A percentile compares a stretch with the other conserved stretches of the same genome.
Evolutionary conservation across 2,797 vertebrate species (phyloP).

Genomic region (Danio choprae): DNA sequence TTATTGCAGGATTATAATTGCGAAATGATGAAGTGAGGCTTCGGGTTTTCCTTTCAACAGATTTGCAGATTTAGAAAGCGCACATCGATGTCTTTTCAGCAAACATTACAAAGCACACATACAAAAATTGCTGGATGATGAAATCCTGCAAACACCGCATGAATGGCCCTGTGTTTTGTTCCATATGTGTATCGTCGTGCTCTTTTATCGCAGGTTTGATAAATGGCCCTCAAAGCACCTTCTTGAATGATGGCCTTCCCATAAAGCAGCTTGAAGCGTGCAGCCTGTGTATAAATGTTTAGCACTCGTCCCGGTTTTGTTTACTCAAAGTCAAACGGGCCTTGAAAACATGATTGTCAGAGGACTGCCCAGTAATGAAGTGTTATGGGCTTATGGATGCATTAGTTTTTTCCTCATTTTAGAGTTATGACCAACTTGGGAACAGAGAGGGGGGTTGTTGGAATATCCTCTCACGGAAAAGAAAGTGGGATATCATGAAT

Average conservation of each 20-base stretch:
- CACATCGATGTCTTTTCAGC: neutral
- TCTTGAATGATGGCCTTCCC: slow-evolving; percentile 72
- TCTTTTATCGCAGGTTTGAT: slow-evolving; percentile 71
- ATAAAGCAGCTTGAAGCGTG: slow-evolving; percentile 72
- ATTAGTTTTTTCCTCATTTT: slow-evolving; percentile 74
- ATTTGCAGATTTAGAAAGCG: slow-evolving; percentile 3
- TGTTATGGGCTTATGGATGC: slow-evolving; percentile 64
- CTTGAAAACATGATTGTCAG: slow-evolving; percentile 73
- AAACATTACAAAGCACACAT: slow-evolving; percentile 45
- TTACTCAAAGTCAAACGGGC: slow-evolving; percentile 79
- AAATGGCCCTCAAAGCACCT: slow-evolving; percentile 73
- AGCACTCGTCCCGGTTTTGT: slow-evolving; percentile 78
- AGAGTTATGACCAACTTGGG: slow-evolving; percentile 72
- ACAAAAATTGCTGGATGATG: slow-evolving; percentile 42
- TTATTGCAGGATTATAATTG: neutral
- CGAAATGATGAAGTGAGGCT: neutral
- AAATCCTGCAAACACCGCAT: slow-evolving; percentile 62
- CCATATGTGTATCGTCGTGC: slow-evolving; percentile 65
- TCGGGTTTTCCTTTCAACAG: neutral
- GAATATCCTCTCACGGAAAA: slow-evolving; percentile 51
- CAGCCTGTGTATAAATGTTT: slow-evolving; percentile 76
- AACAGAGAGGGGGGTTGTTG: slow-evolving; percentile 56
- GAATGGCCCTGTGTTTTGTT: slow-evolving; percentile 49
- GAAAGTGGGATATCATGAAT: slow-evolving; percentile 31
- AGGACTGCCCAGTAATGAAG: slow-evolving; percentile 73